Conservation (phyloP, 2,113 vertebrate genomes). For the Excalfactoria chinensis region DNA sequence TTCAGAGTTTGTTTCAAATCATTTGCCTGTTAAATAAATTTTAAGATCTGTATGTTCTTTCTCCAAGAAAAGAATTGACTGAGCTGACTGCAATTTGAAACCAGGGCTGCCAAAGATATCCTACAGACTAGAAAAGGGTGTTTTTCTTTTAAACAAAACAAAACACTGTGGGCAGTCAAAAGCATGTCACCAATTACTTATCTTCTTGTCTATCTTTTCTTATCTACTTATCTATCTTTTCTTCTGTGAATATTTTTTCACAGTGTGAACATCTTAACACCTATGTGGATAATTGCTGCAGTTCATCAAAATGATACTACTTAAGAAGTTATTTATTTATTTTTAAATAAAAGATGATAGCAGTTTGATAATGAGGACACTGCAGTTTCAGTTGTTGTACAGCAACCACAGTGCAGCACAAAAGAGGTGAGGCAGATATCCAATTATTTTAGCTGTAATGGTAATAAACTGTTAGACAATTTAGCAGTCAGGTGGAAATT, state of each 20-base stretch:
- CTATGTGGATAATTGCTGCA: slow-evolving; percentile 16
- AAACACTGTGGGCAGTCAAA: slow-evolving; percentile 50
- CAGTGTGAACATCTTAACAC: slow-evolving; percentile 54
- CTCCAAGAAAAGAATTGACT: not conserved
- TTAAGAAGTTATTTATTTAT: not conserved
- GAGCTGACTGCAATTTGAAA: slow-evolving; percentile 44
- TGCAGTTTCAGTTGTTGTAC: not conserved
- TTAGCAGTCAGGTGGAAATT: not conserved
- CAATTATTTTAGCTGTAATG: slow-evolving; percentile 16
- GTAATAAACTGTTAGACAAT: slow-evolving; percentile 28
- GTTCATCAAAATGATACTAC: slow-evolving; percentile 29
- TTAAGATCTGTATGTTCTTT: slow-evolving; percentile 14
- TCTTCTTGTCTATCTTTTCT: slow-evolving; percentile 39
- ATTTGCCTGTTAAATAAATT: slow-evolving; percentile 1
- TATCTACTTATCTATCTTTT: no score
- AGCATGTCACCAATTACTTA: slow-evolving; percentile 59
- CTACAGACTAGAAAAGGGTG: slow-evolving; percentile 12
- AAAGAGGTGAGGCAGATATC: not conserved
- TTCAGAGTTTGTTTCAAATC: not conserved
- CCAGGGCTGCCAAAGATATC: slow-evolving; percentile 28
- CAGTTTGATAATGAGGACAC: slow-evolving; percentile 11
- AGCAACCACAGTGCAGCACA: slow-evolving; percentile 15
- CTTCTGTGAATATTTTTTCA: slow-evolving; percentile 66
- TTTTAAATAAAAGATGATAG: not conserved
- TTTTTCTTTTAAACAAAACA: slow-evolving; percentile 65